A percentile compares a stretch with the other conserved stretches of the same genome.
Evolutionary conservation across 2,797 vertebrate species (phyloP).

Genomic region (Coracias cyanogaster): DNA sequence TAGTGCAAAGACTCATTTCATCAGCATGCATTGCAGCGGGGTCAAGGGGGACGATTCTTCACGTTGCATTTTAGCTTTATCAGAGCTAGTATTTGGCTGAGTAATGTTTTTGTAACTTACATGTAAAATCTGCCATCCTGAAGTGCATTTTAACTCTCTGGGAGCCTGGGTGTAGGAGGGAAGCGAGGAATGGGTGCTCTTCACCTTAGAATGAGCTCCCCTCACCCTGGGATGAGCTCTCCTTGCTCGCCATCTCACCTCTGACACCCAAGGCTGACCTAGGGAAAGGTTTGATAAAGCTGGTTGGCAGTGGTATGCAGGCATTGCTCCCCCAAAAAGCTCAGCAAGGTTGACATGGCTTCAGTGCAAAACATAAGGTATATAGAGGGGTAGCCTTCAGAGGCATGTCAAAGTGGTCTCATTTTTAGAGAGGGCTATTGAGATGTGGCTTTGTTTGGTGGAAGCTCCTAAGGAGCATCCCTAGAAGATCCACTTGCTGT

Average conservation of each 20-base stretch:
- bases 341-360: accelerated
- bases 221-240: neutral
- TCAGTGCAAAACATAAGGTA: accelerated
- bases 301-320: neutral
- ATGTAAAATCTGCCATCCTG: neutral
- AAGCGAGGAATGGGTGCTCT: no score
- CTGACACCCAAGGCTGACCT: neutral
- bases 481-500: neutral
- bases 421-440: neutral
- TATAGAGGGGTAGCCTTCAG: no score
- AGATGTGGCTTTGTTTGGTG: neutral
- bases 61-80: accelerated
- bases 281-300: neutral
- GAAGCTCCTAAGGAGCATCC: neutral
- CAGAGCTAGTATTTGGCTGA: neutral
- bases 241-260: neutral
- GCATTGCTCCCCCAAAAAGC: neutral
- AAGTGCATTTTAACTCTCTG: neutral
- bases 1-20: accelerated
- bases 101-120: neutral
- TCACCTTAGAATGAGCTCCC: neutral
- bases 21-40: accelerated
- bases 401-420: accelerated
- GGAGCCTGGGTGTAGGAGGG: neutral
- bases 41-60: neutral